phyloP scores from a whole-genome alignment of 92 coral and sea anemone genomes.

The Chrysogorgia sp. region DNA sequence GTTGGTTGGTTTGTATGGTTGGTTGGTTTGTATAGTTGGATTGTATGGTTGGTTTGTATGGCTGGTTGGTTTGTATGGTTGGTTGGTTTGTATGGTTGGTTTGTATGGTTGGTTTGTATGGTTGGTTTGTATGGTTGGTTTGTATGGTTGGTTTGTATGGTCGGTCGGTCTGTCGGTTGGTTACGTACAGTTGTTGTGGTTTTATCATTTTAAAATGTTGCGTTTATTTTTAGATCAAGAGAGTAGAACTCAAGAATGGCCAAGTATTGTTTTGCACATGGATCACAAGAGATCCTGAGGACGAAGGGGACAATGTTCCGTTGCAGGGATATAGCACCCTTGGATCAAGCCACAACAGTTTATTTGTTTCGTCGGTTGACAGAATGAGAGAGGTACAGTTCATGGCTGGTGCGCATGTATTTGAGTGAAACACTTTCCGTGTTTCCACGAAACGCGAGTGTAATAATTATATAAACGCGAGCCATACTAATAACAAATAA shows the following conservation, averaged over 20 bases:
- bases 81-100: no score
- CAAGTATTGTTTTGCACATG: conserved; percentile 85
- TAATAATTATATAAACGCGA: no score
- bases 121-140: no score
- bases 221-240: conserved; percentile 72
- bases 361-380: conserved; percentile 68
- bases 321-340: conserved; percentile 62
- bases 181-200: neutral
- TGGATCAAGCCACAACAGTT: conserved; percentile 78
- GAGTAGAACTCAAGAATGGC: conserved; percentile 83
- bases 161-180: neutral
- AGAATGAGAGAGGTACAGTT: conserved; percentile 73
- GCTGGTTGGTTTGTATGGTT: neutral
- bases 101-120: no score
- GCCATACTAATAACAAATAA: no score
- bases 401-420: neutral
- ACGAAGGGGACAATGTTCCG: conserved; percentile 76
- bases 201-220: neutral
- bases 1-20: neutral
- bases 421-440: no score
- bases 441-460: no score
- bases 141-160: no score
- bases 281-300: conserved; percentile 99
- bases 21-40: no score
- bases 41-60: neutral